Evolutionary conservation across 2,797 vertebrate genomes (phyloP).

Genomic region (Champsocephalus esox): DNA sequence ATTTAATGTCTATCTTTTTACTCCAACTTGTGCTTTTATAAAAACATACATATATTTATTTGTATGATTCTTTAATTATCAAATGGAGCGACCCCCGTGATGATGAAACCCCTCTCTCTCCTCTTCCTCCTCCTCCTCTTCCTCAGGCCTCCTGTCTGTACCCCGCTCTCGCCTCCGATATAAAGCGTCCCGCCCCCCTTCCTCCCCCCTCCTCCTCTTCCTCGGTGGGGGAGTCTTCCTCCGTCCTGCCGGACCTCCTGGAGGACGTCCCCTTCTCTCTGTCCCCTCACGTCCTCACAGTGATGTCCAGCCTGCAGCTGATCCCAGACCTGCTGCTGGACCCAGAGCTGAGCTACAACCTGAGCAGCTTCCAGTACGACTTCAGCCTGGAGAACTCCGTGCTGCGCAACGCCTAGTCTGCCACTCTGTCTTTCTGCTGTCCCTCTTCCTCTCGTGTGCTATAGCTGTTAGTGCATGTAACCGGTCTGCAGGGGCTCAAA

Average conservation of each 20-base stretch:
- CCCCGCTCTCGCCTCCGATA: conserved; percentile 13
- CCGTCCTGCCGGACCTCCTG: conserved; percentile 88
- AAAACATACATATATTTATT: not conserved
- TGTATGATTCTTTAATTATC: not conserved
- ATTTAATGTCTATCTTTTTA: too few species aligned
- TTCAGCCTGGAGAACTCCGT: conserved; percentile 98
- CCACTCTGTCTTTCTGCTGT: too few species aligned
- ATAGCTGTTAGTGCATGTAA: too few species aligned
- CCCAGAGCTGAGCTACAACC: conserved; percentile 87
- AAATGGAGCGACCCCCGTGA: not conserved
- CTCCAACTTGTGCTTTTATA: not conserved
- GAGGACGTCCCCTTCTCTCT: conserved; percentile 94
- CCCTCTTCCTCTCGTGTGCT: too few species aligned
- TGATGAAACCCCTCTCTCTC: not conserved
- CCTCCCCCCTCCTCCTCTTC: too few species aligned
- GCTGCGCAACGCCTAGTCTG: conserved; percentile 85
- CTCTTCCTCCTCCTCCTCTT: conserved; percentile 8
- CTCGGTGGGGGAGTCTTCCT: conserved; percentile 72
- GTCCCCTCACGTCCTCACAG: conserved; percentile 91
- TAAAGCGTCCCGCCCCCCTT: conserved; percentile 24
- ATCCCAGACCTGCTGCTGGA: conserved; percentile 87
- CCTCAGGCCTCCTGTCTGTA: conserved; percentile 45
- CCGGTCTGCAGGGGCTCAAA: too few species aligned
- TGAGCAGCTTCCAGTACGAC: conserved; percentile 94
- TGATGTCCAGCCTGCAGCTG: conserved; percentile 82